These are phyloP conservation scores for Anthopleura xanthogrammica DNA, from an alignment of 92 coral and sea anemone genomes.

Conservation along the genomic window DNA sequence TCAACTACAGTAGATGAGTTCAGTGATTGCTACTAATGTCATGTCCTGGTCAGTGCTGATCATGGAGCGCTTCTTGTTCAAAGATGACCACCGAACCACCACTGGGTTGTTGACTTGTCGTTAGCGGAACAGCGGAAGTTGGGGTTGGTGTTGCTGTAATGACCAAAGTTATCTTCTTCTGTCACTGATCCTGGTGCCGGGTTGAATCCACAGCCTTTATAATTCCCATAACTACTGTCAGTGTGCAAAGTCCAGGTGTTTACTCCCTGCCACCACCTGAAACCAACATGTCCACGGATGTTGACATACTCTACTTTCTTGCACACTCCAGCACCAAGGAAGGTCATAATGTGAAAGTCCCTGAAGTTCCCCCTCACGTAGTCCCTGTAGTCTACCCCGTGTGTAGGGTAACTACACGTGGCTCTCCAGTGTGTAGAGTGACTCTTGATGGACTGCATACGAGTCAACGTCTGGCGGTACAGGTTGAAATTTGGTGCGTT, in stretches of 20 bases:
- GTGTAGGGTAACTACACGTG: no score
- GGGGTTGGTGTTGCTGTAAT: slow-evolving; percentile 25
- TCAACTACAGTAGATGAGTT: no score
- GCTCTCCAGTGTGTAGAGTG: no score
- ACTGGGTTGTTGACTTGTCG: slow-evolving; percentile 7
- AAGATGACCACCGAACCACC: slow-evolving; percentile 78
- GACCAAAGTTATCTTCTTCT: slow-evolving; percentile 74
- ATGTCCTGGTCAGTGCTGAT: background rate
- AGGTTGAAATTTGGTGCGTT: slow-evolving; percentile 47
- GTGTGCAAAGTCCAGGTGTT: slow-evolving; percentile 9
- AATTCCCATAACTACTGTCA: slow-evolving; percentile 33
- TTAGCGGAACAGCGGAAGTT: slow-evolving; percentile 73
- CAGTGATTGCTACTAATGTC: no score
- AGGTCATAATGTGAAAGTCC: slow-evolving; percentile 43
- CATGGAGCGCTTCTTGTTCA: background rate
- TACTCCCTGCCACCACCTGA: slow-evolving; percentile 47
- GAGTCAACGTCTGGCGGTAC: no score
- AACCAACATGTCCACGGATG: slow-evolving; percentile 53
- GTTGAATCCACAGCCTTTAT: slow-evolving; percentile 45
- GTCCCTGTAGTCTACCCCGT: slow-evolving; percentile 72
- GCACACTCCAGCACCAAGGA: slow-evolving; percentile 34
- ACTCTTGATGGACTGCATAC: no score
- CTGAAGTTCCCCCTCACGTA: slow-evolving; percentile 63
- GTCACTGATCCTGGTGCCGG: slow-evolving; percentile 39
- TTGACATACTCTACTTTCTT: slow-evolving; percentile 59